Percentiles rank a stretch among this genome's conserved stretches.
Conservation (phyloP, 2,888 invertebrate genomes). For the Malacosoma neustria region DNA sequence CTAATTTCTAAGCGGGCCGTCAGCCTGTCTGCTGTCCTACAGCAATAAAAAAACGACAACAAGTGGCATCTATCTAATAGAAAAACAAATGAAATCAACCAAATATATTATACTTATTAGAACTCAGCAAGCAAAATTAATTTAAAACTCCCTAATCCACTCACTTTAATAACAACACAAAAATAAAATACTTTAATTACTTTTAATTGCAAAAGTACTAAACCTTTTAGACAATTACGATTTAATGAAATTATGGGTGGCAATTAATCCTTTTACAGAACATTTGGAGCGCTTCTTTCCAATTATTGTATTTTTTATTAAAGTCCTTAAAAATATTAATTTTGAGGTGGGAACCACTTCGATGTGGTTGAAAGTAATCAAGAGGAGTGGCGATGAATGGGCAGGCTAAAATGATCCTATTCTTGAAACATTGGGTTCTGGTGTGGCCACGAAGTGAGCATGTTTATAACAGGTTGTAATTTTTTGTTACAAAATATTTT, state of each 20-base stretch:
- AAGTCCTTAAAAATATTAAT: constrained; percentile 16
- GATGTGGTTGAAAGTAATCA: constrained; percentile 25
- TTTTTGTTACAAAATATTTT: too few species aligned
- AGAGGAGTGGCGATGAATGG: constrained; percentile 26
- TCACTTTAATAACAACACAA: constrained; percentile 2
- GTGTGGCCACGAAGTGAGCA: constrained; percentile 1
- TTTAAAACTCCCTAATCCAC: neutral
- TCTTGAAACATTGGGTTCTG: constrained; percentile 8
- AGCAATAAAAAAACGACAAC: too few species aligned
- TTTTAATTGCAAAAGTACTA: constrained; percentile 12
- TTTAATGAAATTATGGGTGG: constrained; percentile 13
- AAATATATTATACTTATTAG: too few species aligned
- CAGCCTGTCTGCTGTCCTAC: too few species aligned
- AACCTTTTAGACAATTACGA: constrained; percentile 11
- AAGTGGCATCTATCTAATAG: too few species aligned
- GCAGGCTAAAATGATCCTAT: constrained; percentile 9
- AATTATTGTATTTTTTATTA: constrained; percentile 7
- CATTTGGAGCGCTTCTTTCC: constrained; percentile 1
- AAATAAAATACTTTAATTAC: constrained; percentile 10
- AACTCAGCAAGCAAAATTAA: too few species aligned
- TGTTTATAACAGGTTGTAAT: too few species aligned
- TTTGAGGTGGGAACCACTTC: constrained; percentile 16
- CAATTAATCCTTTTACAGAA: constrained; percentile 9
- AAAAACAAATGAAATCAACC: too few species aligned
- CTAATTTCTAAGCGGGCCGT: too few species aligned